Evolutionary conservation across 1,140 invertebrate species (phyloP), one percentile per base, ranked within the genome.

Genomic region (Chymomyza costata): DNA sequence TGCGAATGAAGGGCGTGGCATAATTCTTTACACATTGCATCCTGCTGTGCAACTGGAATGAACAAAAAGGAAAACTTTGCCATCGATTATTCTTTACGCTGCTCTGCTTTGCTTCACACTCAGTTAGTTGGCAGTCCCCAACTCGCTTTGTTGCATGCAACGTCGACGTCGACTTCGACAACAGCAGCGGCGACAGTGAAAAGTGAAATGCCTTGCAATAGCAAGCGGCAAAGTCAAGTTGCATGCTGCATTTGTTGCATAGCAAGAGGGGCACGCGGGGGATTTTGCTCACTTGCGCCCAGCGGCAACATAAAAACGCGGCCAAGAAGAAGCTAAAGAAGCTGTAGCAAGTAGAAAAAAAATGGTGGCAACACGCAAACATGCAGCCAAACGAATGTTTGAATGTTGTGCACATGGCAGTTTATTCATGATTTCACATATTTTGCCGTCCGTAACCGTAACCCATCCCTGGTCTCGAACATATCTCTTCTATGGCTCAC

Each of bases 391-490:
- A 32, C 45, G 61, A 61, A 70, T 70, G 54, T 63, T n/a, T 78
- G 66, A 78, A 71, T 67, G 73, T 53, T 80, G 65, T 80, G 73
- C 73, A 80, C 73, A 80, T 80, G 73, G 73, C 73, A 80, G 73
- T 80, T 80, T 80, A 80, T 80, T 80, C 73, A 80, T 80, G 73
- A 80, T 80, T 80, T 80, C 73, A 80, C 73, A 80, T 80, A 80
- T 80, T 73, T 80, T 40, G 58, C 60, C 19, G 38, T 18, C 18
- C 18, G 38, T n/a, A 32, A 25, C 19, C 32, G n/a, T n/a, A n/a
- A 6, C 7, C 30, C 40, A 11, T 59, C 58, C 45, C 25, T 14
- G 13, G 0, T 13, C 30, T 17, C 13, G 10, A 30, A 14, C 41
- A 25, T 10, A n/a, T 34, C 25, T 39, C 17, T n/a, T 18, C 48